Evolutionary conservation across 2,113 vertebrate species (phyloP).

Genomic region (Progne subis): DNA sequence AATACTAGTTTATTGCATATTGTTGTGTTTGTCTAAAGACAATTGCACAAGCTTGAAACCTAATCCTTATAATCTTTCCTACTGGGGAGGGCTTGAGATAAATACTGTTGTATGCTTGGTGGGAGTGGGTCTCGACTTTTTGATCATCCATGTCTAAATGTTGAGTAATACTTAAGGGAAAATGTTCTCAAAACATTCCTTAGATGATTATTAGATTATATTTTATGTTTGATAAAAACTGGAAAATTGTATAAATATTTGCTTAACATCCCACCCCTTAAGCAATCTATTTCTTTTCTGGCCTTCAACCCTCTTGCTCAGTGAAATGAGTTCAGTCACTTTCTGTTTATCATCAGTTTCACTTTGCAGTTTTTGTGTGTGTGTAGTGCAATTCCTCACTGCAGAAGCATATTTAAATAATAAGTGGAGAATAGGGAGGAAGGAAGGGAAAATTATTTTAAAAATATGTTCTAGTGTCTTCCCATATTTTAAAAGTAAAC

Average conservation of each 20-base stretch:
- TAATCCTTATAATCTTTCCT: conserved; percentile 55
- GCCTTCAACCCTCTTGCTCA: conserved; percentile 46
- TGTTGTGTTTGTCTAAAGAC: conserved; percentile 57
- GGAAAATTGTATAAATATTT: conserved; percentile 67
- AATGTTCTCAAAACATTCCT: conserved; percentile 68
- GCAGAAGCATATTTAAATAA: background rate
- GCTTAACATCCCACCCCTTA: conserved; percentile 60
- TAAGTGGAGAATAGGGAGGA: background rate
- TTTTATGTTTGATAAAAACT: conserved; percentile 69
- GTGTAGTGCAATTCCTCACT: background rate
- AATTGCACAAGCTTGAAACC: conserved; percentile 52
- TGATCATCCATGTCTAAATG: conserved; percentile 59
- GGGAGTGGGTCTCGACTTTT: conserved; percentile 57
- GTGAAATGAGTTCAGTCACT: conserved; percentile 51
- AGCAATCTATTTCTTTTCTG: conserved; percentile 61
- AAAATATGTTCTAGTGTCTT: background rate
- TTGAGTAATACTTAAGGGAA: conserved; percentile 67
- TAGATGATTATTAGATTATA: conserved; percentile 71
- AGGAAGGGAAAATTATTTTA: background rate
- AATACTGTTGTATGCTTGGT: conserved; percentile 43
- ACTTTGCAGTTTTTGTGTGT: background rate
- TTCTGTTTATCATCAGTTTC: conserved; percentile 60
- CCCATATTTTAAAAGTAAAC: background rate
- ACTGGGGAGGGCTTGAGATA: conserved; percentile 31
- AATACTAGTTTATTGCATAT: conserved; percentile 49